A percentile compares a stretch with the other conserved stretches of the same genome.
Evolutionary conservation across 2,888 invertebrate genomes (phyloP).

Genomic region (Idaea aversata): DNA sequence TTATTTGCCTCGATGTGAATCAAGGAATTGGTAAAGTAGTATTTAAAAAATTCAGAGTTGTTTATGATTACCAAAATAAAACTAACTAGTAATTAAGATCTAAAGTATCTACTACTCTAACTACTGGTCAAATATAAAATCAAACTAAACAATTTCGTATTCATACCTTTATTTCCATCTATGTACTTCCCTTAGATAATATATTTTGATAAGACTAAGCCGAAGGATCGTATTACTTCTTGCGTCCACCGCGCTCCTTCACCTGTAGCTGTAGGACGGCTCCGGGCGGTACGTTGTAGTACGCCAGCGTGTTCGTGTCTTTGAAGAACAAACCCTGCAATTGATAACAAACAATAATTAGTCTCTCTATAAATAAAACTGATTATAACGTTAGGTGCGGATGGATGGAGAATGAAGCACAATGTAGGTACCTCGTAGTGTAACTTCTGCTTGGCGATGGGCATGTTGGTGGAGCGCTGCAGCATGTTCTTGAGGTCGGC

Average conservation of each 20-base stretch:
- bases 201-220: slow-evolving; percentile 5
- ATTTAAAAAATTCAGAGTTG: too few species aligned
- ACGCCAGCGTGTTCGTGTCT: slow-evolving; percentile 96
- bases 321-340: slow-evolving; percentile 97
- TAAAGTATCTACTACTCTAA: not conserved
- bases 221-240: slow-evolving; percentile 85
- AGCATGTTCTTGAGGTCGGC: slow-evolving; percentile 93
- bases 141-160: not conserved
- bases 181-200: not conserved
- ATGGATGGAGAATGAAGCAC: not conserved
- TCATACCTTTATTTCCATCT: slow-evolving; percentile 1
- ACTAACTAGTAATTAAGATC: too few species aligned
- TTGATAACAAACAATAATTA: too few species aligned
- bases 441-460: slow-evolving; percentile 97
- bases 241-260: slow-evolving; percentile 98
- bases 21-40: too few species aligned
- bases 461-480: slow-evolving; percentile 93
- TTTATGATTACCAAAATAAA: too few species aligned
- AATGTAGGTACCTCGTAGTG: slow-evolving; percentile 88
- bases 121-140: not conserved
- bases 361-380: too few species aligned
- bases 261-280: slow-evolving; percentile 93
- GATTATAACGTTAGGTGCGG: not conserved
- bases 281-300: slow-evolving; percentile 95
- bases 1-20: not conserved